phyloP scores from a whole-genome alignment of 2,113 vertebrate species.

The Gasterosteus aculeatus region DNA sequence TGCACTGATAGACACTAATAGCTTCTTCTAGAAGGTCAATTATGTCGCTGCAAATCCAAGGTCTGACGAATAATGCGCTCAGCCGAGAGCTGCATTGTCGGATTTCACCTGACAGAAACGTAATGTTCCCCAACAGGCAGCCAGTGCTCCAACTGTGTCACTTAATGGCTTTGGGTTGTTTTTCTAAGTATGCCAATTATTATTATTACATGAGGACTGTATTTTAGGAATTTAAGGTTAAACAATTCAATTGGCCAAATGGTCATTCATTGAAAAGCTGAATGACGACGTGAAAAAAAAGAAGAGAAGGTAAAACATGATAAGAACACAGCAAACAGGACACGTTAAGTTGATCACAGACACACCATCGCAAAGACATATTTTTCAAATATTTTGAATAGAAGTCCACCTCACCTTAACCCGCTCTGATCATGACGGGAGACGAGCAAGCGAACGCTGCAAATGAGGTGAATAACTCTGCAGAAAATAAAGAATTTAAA shows the following conservation, averaged over 20 bases:
- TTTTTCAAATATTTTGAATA: not conserved
- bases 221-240: not conserved
- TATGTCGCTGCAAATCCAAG: conserved; percentile 13
- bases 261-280: not conserved
- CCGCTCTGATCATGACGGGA: conserved; percentile 27
- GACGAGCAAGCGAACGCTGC: not conserved
- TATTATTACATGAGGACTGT: not conserved
- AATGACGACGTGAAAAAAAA: not conserved
- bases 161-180: too few species aligned
- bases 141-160: not conserved
- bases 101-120: not conserved
- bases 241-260: too few species aligned
- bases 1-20: conserved; percentile 22
- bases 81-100: not conserved
- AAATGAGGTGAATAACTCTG: not conserved
- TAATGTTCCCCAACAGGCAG: not conserved
- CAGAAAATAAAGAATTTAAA: not conserved
- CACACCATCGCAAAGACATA: not conserved
- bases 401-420: conserved; percentile 49
- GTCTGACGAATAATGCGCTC: not conserved
- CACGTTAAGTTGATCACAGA: not conserved
- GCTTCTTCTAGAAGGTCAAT: conserved; percentile 41
- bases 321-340: not conserved
- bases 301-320: not conserved
- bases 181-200: not conserved